A percentile compares a stretch with the other conserved stretches of the same genome.
Conservation (phyloP, 2,113 vertebrate species). For the Nyctereutes procyonoides region DNA sequence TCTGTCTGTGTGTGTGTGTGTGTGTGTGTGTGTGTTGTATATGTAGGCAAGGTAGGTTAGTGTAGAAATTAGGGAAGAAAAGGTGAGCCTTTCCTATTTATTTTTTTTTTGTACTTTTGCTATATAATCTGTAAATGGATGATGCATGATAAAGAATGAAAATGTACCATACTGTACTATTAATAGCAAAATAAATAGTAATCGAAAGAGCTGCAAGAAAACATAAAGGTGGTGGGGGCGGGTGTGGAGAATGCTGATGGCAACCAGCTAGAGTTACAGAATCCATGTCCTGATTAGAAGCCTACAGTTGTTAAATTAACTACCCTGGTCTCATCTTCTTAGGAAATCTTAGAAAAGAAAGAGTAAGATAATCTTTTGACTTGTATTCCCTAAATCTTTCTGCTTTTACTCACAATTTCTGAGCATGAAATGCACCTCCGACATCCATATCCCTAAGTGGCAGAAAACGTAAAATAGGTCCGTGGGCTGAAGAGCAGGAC, state of each 20-base stretch:
- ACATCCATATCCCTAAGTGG: constrained; percentile 5
- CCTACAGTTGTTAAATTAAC: background rate
- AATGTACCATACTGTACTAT: background rate
- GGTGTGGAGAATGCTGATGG: background rate
- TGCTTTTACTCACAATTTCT: constrained; percentile 45
- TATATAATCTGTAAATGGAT: constrained; percentile 46
- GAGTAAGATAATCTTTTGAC: constrained; percentile 36
- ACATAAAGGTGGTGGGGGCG: background rate
- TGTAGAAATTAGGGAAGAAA: constrained; percentile 33
- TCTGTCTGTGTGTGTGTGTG: background rate
- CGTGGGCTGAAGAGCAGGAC: background rate
- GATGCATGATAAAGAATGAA: background rate
- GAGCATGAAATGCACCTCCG: constrained; percentile 5
- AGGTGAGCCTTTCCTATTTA: background rate
- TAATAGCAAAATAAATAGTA: background rate
- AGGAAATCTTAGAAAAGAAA: constrained; percentile 22
- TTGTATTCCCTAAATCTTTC: background rate
- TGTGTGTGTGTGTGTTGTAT: background rate
- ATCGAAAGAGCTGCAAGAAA: background rate
- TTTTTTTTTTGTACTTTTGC: constrained; percentile 41
- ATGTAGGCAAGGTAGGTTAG: background rate
- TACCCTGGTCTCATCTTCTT: background rate
- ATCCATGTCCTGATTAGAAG: background rate
- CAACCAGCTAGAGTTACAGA: background rate
- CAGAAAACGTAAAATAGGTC: background rate